Evolutionary conservation across 2,113 vertebrate genomes (phyloP).

Genomic region (Pluvialis apricaria): DNA sequence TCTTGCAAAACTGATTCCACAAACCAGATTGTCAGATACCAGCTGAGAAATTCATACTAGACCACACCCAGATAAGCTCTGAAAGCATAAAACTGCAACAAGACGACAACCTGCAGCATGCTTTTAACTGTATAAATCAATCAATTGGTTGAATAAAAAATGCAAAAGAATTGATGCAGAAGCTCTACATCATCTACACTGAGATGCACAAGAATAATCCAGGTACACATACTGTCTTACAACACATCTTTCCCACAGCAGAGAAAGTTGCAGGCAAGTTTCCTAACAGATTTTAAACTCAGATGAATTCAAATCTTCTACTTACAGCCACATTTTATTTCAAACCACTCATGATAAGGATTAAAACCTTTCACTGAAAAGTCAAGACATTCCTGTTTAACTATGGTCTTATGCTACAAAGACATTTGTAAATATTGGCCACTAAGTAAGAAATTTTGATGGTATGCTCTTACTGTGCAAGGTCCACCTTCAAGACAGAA

Average conservation of each 20-base stretch:
- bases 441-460: background rate
- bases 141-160: background rate
- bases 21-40: conserved; percentile 58
- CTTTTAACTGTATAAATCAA: background rate
- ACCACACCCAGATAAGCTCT: conserved; percentile 48
- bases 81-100: background rate
- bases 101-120: background rate
- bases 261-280: background rate
- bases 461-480: background rate
- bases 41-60: conserved; percentile 21
- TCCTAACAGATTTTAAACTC: background rate
- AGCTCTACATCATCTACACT: background rate
- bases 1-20: conserved; percentile 59
- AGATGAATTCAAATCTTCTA: background rate
- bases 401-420: background rate
- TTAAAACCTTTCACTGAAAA: background rate
- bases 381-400: background rate
- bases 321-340: background rate
- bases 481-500: background rate
- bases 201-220: background rate
- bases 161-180: background rate
- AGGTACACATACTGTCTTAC: background rate
- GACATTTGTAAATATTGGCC: background rate
- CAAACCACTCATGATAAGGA: background rate
- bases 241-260: background rate